A percentile compares a stretch with the other conserved stretches of the same genome.
Evolutionary conservation across 2,888 invertebrate genomes (phyloP).

Genomic region (Oligia latruncula): DNA sequence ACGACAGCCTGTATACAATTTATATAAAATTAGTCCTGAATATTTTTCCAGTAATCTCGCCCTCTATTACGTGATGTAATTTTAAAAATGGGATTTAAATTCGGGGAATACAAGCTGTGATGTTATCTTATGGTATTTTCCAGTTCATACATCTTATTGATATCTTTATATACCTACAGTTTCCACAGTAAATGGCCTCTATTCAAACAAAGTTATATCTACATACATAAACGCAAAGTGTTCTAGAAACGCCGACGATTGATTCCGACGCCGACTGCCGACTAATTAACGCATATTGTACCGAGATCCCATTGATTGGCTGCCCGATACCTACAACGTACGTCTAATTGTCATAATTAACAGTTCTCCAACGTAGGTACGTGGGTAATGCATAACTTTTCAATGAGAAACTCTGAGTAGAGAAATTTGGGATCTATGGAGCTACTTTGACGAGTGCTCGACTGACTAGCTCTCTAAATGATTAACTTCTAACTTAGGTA

Average conservation of each 20-base stretch:
- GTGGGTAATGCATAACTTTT: neutral
- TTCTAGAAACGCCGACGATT: conserved; percentile 28
- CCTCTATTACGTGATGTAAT: too few species aligned
- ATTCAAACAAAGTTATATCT: conserved; percentile 19
- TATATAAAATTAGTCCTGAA: too few species aligned
- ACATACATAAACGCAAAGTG: neutral
- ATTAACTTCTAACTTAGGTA: neutral
- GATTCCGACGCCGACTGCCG: conserved; percentile 30
- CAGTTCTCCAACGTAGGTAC: neutral
- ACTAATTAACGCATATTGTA: conserved; percentile 51
- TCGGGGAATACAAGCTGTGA: too few species aligned
- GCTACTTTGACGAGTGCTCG: neutral
- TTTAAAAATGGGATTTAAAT: too few species aligned
- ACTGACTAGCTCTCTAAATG: neutral
- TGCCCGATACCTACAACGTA: neutral
- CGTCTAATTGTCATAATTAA: conserved; percentile 11
- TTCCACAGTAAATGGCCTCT: neutral
- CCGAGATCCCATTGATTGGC: conserved; percentile 35
- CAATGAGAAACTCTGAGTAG: neutral
- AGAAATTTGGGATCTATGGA: neutral
- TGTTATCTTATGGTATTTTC: neutral
- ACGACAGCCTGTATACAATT: too few species aligned
- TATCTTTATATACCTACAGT: neutral
- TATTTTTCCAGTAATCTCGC: too few species aligned
- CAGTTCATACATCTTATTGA: neutral